Percentiles rank a stretch among this genome's conserved stretches.
Conservation (phyloP, 2,113 vertebrate species). For the Eulemur rufifrons region DNA sequence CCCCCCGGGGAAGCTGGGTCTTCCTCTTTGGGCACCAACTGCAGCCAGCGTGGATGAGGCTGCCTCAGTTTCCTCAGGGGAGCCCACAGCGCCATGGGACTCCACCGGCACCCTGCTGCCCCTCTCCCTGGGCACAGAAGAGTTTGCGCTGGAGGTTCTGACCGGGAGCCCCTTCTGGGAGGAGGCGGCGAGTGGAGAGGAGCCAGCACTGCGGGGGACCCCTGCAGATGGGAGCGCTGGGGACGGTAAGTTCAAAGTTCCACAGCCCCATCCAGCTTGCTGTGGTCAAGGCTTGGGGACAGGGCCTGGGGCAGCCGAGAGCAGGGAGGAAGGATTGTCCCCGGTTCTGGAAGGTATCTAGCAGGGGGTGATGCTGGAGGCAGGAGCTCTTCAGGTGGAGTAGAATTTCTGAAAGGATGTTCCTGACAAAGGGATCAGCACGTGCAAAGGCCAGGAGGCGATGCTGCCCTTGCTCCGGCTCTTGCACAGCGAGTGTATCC, state of each 20-base stretch:
- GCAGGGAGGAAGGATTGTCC: not conserved
- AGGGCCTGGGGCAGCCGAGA: not conserved
- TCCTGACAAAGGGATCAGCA: not conserved
- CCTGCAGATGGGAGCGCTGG: slow-evolving; percentile 30
- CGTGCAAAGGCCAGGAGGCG: not conserved
- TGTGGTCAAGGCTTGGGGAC: not conserved
- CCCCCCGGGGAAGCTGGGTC: accelerated
- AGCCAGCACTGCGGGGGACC: slow-evolving; percentile 37
- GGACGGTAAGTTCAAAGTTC: slow-evolving; percentile 67
- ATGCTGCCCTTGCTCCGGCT: not conserved
- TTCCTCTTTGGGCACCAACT: not conserved
- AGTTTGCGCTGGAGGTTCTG: slow-evolving; percentile 17
- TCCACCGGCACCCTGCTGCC: not conserved
- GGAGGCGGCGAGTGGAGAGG: slow-evolving; percentile 22
- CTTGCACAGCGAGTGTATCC: not conserved
- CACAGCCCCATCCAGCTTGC: accelerated
- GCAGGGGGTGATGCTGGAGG: not conserved
- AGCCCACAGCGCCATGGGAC: not conserved
- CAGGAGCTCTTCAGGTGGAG: not conserved
- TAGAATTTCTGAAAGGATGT: not conserved
- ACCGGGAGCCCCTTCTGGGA: slow-evolving; percentile 18
- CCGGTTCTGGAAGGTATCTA: not conserved
- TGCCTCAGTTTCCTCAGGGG: not conserved
- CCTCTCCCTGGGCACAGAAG: not conserved
- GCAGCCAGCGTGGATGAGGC: not conserved